Evolutionary conservation across 1,140 invertebrate species (phyloP), one percentile per base, ranked within the genome.

Genomic region (Conopomorpha cramerella): DNA sequence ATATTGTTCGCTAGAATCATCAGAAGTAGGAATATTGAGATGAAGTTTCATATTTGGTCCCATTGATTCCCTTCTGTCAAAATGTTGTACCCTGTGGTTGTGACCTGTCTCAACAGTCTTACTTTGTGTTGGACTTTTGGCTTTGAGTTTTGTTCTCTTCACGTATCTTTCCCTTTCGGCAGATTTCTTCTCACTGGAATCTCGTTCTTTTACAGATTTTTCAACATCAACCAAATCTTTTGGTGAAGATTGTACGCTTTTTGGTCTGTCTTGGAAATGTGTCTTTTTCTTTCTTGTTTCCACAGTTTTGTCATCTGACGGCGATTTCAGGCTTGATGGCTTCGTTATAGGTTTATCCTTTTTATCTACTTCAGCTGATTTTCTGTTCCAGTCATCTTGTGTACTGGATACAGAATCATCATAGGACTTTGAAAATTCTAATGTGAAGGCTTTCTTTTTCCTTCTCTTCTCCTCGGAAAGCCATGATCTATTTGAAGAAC

Each of bases 371-470:
- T n/a, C n/a, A n/a, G n/a, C n/a, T n/a, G n/a, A n/a, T 46, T 64
- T 71, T 41, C 70, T 66, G 8, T 50, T 49, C 71, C 71, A 79
- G 31, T 71, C 65, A 38, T 74, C 72, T 60, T 78, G 72, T 19
- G 71, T 66, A 10, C 67, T 65, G 14, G 74, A 59, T 32, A 80
- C 78, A n/a, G 71, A 57, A 37, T 79, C 79, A 19, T 74, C 62
- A 11, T 77, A 66, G 25, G 74, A 74, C 39, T 78, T 80, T 1
- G 81, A 79, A 53, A 88, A 85, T 43, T 89, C 86, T 32, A 89
- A 68, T 16, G 82, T 86, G 52, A 88, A 86, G n/a, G 79, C 80
- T 58, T 83, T 86, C 58, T 84, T 86, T 46, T 81, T 80, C 39
- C 82, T 77, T 41, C 80, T 77, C 52, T 82, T 81, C 29, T 88